Base-by-base conservation (phyloP, 2,888 invertebrate genomes). In the Seladonia tumulorum region DNA sequence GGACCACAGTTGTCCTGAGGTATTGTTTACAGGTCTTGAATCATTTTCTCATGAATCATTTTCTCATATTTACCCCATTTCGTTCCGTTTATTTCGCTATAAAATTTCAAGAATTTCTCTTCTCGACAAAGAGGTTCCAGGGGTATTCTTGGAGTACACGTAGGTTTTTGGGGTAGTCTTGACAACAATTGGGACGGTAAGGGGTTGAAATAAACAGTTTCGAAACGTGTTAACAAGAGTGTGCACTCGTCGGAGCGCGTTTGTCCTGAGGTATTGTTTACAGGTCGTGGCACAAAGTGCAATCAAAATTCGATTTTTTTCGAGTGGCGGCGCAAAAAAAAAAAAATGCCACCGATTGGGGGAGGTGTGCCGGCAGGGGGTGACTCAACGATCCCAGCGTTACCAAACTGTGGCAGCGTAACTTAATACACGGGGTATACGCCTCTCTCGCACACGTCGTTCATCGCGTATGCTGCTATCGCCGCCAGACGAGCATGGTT, bases 391-490 rank as follows among this genome's bases (percentile, higher is more conserved):
- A 94, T 92, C 93, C 90, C 92, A 92, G 90, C 92, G 92, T 92
- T 93, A 92, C 91, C 90, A 90, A 91, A 87, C 91, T 88, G 92
- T 92, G 91, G 91, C 91, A 91, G 89, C 93, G 94, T 93, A 94
- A 94, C 93, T 91, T 93, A 93, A 94, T 93, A 94, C 92, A 88
- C 90, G 76, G 91, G 91, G 90, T 70, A 63, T 92, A 93, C 94
- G 94, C 94, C 94, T 94, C 93, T 90, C 89, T 93, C 88, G 89
- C 90, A 89, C 91, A 93, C 93, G 83, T 80, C 76, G 86, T 75
- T 85, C 81, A 81, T 79, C 86, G 80, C 84, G 87, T 88, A 88
- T 76, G 78, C 79, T 85, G 88, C 88, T 91, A 93, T 92, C 91
- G 90, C 80, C 70, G 79, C 85, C 88, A 87, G 87, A 88, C 90